Base-by-base conservation (phyloP, 2,888 invertebrate species). In the Andrena chrysosceles region DNA sequence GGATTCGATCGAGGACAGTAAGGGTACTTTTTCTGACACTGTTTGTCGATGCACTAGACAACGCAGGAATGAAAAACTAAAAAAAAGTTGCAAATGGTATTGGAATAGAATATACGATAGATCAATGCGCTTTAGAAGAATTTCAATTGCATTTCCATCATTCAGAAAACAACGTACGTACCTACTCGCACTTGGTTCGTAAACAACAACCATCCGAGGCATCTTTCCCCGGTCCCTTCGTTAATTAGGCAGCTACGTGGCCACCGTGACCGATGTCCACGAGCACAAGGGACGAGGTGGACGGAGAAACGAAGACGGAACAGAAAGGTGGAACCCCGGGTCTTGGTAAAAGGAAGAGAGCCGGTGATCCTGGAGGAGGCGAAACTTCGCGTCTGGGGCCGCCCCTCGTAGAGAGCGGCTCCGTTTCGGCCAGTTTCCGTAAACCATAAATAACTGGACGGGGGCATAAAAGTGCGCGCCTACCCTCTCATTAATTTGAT, bases 371-470 rank as follows among this genome's bases (percentile, higher is more conserved):
- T 29, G 8, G 33, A 49, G 64, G 63, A 78, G 56, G 75, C 66
- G 71, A 80, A 79, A 59, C 70, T 72, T 67, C 74, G 29, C 49
- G 76, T 49, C 42, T 42, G 59, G 48, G 23, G 52, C 60, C 66
- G 78, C n/a, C 60, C 76, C 63, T 59, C 29, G 68, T 67, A 60
- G 78, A 74, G 63, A 73, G n/a, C 73, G 52, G 76, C 68, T 81
- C 74, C 67, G 86, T 90, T 88, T 88, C 83, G 82, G 82, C 62
- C 89, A 85, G 85, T 88, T 89, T 86, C 88, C 88, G 87, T 90
- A 89, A 90, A 90, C 89, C 86, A 86, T 88, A 90, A 90, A 90
- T 90, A 90, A 89, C 86, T 87, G 83, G 81, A 81, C 84, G 70
- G 82, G 75, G 81, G 74, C 86, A 86, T 88, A 87, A 87, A 89